A percentile compares a stretch with the other conserved stretches of the same genome.
Evolutionary conservation across 2,797 vertebrate genomes (phyloP).

Genomic region (Sandelia bainsii): DNA sequence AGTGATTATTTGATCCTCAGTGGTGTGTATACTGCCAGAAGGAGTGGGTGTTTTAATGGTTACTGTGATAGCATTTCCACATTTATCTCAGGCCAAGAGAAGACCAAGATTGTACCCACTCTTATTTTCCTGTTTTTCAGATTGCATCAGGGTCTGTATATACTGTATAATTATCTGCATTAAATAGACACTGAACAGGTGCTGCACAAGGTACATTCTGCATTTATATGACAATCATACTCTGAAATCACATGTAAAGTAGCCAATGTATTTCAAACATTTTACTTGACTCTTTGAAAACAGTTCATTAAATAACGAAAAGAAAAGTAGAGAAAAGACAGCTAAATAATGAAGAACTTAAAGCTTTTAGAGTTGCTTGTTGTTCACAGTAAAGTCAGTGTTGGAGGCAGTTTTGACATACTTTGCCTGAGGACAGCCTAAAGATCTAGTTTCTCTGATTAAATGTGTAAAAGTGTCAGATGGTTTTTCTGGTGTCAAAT

Average conservation of each 20-base stretch:
- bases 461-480: neutral
- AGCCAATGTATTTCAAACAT: no score
- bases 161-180: conserved; percentile 8
- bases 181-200: neutral
- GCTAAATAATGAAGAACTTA: no score
- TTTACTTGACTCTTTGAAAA: no score
- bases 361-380: no score
- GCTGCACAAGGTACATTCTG: neutral
- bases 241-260: neutral
- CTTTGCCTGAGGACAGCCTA: neutral
- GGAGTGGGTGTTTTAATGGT: conserved; percentile 22
- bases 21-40: neutral
- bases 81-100: conserved; percentile 20
- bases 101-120: conserved; percentile 11
- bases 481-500: neutral
- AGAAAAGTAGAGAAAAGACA: no score
- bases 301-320: no score
- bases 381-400: no score
- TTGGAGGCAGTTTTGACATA: neutral
- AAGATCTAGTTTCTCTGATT: neutral
- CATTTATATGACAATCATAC: neutral
- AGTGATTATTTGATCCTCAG: conserved; percentile 21
- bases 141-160: conserved; percentile 22
- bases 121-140: conserved; percentile 32
- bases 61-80: conserved; percentile 11